phyloP scores from a whole-genome alignment of 2,113 vertebrate species.

The Platichthys stellatus region DNA sequence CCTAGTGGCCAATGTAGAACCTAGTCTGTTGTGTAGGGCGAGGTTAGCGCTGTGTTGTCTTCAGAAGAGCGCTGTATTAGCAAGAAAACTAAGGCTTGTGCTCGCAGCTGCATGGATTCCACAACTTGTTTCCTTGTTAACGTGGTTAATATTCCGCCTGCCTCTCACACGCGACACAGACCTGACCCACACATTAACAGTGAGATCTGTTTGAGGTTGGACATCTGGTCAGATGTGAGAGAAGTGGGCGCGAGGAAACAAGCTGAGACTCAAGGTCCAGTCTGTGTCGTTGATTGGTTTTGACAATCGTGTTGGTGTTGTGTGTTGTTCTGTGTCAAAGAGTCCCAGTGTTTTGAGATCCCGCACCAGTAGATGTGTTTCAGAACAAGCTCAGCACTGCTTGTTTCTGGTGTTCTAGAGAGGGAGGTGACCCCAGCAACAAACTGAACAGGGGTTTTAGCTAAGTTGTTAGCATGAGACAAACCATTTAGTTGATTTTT shows the following conservation, averaged over 20 bases:
- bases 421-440: too few relatives aligned
- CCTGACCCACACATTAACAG: not conserved
- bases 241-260: slow-evolving; percentile 36
- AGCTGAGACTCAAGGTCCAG: slow-evolving; percentile 53
- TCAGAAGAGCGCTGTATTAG: slow-evolving; percentile 8
- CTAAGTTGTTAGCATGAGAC: not conserved
- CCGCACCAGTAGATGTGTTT: too few relatives aligned
- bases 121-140: slow-evolving; percentile 53
- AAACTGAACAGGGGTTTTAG: not conserved
- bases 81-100: not conserved
- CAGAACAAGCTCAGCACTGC: slow-evolving; percentile 18
- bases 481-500: not conserved
- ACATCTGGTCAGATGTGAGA: slow-evolving; percentile 24
- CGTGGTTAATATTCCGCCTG: not conserved
- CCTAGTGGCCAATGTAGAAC: slow-evolving; percentile 23
- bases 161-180: slow-evolving; percentile 12
- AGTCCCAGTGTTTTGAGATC: slow-evolving; percentile 24
- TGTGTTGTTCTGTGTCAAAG: slow-evolving; percentile 39
- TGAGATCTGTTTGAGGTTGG: not conserved
- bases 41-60: slow-evolving; percentile 16
- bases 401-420: too few relatives aligned
- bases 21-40: slow-evolving; percentile 35
- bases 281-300: slow-evolving; percentile 28
- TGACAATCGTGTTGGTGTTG: slow-evolving; percentile 50
- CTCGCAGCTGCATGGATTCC: slow-evolving; percentile 35